phyloP scores from a whole-genome alignment of 2,113 vertebrate genomes.

The Tachuris rubrigastra region DNA sequence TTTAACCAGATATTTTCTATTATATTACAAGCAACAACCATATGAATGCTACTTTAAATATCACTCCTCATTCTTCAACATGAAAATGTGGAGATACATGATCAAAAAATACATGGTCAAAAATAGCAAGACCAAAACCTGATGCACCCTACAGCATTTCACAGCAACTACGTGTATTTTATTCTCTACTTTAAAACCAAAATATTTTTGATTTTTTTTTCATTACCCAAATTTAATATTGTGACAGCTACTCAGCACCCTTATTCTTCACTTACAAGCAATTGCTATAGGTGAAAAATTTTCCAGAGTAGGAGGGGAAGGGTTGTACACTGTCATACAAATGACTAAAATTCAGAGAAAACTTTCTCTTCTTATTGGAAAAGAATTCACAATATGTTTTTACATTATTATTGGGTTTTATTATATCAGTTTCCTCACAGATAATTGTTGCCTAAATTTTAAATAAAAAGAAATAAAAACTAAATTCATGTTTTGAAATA shows the following conservation, averaged over 20 bases:
- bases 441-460: neutral
- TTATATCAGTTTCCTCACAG: neutral
- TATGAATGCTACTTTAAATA: neutral
- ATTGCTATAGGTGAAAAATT: neutral
- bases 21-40: neutral
- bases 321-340: neutral
- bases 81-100: neutral
- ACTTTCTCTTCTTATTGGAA: neutral
- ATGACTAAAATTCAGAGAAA: neutral
- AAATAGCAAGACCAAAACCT: neutral
- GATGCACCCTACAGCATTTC: neutral
- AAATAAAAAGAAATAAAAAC: neutral
- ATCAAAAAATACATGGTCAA: neutral
- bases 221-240: neutral
- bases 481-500: neutral
- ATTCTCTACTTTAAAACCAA: neutral
- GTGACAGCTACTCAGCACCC: neutral
- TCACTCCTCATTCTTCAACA: neutral
- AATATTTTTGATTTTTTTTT: neutral
- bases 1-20: neutral
- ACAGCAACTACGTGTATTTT: neutral
- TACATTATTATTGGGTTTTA: neutral
- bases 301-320: neutral
- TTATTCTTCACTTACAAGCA: neutral
- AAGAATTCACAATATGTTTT: neutral